phyloP scores from a whole-genome alignment of 1,140 invertebrate genomes.

The Telenomus remus region DNA sequence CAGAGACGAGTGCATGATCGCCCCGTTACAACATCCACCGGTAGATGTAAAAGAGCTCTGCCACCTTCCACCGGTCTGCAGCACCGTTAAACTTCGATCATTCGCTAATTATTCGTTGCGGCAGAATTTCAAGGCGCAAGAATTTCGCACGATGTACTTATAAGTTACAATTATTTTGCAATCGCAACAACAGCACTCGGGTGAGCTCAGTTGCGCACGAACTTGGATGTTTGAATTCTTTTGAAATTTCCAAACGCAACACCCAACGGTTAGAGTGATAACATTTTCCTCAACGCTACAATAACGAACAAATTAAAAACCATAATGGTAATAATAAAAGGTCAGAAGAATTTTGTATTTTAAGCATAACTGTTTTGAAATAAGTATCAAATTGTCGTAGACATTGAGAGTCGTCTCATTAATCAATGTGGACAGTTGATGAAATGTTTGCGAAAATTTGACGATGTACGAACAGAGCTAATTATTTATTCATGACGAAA shows the following conservation, averaged over 20 bases:
- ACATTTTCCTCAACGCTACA: neutral
- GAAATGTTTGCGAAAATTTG: conserved; percentile 37
- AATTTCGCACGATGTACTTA: conserved; percentile 27
- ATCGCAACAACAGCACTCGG: conserved; percentile 9
- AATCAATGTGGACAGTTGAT: conserved; percentile 23
- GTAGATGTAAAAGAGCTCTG: neutral
- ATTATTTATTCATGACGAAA: conserved; percentile 37
- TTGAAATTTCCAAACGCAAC: neutral
- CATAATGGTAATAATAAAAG: neutral
- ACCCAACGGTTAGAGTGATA: neutral
- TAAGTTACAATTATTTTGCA: conserved; percentile 28
- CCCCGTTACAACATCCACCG: conserved; percentile 28
- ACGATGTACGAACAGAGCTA: conserved; percentile 15
- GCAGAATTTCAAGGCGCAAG: conserved; percentile 16
- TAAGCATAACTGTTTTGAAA: too few species aligned
- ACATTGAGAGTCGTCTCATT: conserved; percentile 19
- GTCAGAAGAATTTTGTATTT: too few species aligned
- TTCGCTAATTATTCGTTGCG: conserved; percentile 31
- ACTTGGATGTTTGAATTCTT: conserved; percentile 15
- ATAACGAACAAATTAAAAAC: too few species aligned
- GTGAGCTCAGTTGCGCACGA: conserved; percentile 3
- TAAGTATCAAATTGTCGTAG: conserved; percentile 6
- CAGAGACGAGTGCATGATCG: conserved; percentile 48
- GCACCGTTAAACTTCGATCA: conserved; percentile 36
- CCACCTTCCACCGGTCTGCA: conserved; percentile 2